phyloP scores from a whole-genome alignment of 2,888 invertebrate genomes.

The Kryphioiulus occultus region DNA sequence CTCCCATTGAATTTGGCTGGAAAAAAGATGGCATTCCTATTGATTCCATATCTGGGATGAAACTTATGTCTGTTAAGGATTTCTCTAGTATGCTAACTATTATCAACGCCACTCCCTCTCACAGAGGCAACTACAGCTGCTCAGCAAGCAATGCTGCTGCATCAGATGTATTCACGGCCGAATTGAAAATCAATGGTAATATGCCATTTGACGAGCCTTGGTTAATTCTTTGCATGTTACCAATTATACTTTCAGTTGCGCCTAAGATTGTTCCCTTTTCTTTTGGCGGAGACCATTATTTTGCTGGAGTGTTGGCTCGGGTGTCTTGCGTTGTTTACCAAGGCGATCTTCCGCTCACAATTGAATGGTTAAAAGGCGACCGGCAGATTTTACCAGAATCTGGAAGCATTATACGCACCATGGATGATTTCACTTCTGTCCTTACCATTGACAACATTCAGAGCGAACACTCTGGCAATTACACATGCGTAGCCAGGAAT shows the following conservation, averaged over 20 bases:
- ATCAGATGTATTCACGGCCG: slow-evolving; percentile 79
- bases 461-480: slow-evolving; percentile 61
- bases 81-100: slow-evolving; percentile 80
- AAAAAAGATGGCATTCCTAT: slow-evolving; percentile 73
- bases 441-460: slow-evolving; percentile 60
- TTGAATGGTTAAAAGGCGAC: slow-evolving; percentile 63
- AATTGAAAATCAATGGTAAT: slow-evolving; percentile 83
- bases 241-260: slow-evolving; percentile 59
- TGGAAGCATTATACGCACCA: slow-evolving; percentile 58
- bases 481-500: slow-evolving; percentile 61
- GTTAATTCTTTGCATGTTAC: neutral
- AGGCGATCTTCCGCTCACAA: slow-evolving; percentile 63
- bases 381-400: slow-evolving; percentile 60
- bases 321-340: slow-evolving; percentile 63
- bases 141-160: slow-evolving; percentile 80
- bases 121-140: slow-evolving; percentile 80
- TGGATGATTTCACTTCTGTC: slow-evolving; percentile 60
- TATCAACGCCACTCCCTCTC: slow-evolving; percentile 74
- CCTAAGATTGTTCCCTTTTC: slow-evolving; percentile 62
- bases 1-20: slow-evolving; percentile 81
- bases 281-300: slow-evolving; percentile 62
- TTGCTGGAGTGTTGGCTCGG: slow-evolving; percentile 61
- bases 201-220: neutral
- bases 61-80: slow-evolving; percentile 66
- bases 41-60: slow-evolving; percentile 52